These are phyloP conservation scores for Lithodes maja DNA, from an alignment of 2,888 invertebrate genomes.

Conservation along the genomic window DNA sequence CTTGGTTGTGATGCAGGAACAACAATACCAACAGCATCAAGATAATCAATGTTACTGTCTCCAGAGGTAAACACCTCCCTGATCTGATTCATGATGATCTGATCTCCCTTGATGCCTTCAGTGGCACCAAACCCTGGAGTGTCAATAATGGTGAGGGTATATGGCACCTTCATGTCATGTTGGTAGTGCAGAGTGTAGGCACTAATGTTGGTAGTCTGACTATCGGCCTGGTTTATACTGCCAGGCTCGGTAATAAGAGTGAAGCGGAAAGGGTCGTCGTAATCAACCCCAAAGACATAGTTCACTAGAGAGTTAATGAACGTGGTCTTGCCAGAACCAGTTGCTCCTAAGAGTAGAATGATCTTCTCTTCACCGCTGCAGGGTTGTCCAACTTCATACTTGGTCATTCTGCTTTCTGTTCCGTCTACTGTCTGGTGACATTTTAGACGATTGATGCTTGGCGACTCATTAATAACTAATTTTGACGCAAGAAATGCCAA, in stretches of 20 bases:
- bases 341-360: conserved; percentile 20
- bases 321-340: conserved; percentile 28
- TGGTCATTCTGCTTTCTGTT: neutral
- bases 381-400: conserved; percentile 15
- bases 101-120: conserved; percentile 1
- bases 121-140: conserved; percentile 32
- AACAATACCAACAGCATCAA: conserved; percentile 14
- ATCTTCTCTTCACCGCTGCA: neutral
- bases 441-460: no score
- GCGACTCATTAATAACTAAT: no score
- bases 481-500: no score
- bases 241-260: neutral
- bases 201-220: conserved; percentile 35
- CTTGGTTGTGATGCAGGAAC: conserved; percentile 10
- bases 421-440: neutral
- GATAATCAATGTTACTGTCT: neutral
- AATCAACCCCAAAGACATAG: conserved; percentile 22
- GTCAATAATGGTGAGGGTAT: conserved; percentile 35
- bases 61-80: neutral
- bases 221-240: neutral
- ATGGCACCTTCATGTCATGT: conserved; percentile 23
- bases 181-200: conserved; percentile 38
- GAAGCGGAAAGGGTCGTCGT: conserved; percentile 26
- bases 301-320: conserved; percentile 17
- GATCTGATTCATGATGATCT: conserved; percentile 5